phyloP scores from a whole-genome alignment of 2,797 vertebrate genomes.

The Eremophila alpestris region DNA sequence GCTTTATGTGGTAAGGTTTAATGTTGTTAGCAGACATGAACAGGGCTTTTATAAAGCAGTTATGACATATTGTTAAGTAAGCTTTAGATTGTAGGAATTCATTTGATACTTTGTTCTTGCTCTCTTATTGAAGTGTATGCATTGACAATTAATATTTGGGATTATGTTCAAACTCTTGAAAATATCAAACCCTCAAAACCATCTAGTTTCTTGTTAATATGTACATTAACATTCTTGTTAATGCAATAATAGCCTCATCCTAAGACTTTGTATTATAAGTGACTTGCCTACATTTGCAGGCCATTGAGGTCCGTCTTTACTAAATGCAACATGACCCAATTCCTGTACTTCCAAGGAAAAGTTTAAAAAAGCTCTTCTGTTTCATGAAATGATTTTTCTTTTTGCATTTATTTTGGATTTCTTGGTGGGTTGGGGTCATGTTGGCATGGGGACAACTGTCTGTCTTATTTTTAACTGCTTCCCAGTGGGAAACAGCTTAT shows the following conservation, averaged over 20 bases:
- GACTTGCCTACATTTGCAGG: not conserved
- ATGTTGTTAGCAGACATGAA: not conserved
- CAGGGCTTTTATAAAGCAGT: not conserved
- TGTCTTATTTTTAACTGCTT: constrained; percentile 27
- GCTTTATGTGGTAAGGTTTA: not conserved
- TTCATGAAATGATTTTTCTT: not conserved
- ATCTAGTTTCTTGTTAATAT: not conserved
- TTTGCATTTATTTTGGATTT: constrained; percentile 41
- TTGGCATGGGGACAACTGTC: not conserved
- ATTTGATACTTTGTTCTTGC: not conserved
- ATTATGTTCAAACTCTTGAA: not conserved
- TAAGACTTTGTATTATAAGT: not conserved
- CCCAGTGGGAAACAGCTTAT: not conserved
- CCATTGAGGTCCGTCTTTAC: not conserved
- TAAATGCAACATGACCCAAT: not conserved
- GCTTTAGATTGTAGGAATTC: not conserved
- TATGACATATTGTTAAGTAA: not conserved
- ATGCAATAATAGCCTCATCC: not conserved
- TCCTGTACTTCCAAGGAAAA: not conserved
- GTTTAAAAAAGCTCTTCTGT: not conserved
- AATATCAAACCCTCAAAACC: not conserved
- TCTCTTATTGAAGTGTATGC: not conserved
- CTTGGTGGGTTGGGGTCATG: not conserved
- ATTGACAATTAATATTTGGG: not conserved
- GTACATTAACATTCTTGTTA: not conserved